Evolutionary conservation across 92 coral and sea anemone genomes (phyloP).

Genomic region (Scolanthus callimorphus): DNA sequence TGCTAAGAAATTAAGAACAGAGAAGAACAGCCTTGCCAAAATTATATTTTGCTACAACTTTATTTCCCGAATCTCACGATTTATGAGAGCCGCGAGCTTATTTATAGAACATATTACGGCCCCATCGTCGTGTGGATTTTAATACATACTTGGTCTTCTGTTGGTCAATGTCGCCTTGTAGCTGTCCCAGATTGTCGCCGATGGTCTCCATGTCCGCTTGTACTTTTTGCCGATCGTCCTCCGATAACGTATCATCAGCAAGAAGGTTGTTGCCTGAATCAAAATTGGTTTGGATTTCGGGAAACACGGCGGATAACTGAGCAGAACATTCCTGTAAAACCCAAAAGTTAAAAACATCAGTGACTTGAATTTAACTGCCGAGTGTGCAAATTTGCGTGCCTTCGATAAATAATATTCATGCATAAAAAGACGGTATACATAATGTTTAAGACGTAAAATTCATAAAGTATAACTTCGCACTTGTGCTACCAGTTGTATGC

Average conservation of each 20-base stretch:
- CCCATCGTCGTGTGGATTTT: neutral
- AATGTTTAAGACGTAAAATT: too few relatives aligned
- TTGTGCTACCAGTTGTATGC: too few relatives aligned
- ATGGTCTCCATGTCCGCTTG: conserved; percentile 22
- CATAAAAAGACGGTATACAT: too few relatives aligned
- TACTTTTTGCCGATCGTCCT: conserved; percentile 11
- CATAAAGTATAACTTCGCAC: too few relatives aligned
- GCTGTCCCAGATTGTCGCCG: conserved; percentile 18
- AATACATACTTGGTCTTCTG: conserved; percentile 1
- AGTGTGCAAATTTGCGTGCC: too few relatives aligned
- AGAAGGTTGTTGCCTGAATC: conserved; percentile 8
- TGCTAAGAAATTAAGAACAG: too few relatives aligned
- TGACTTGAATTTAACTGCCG: neutral
- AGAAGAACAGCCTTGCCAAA: too few relatives aligned
- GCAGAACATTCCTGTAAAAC: conserved; percentile 9
- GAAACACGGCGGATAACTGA: conserved; percentile 8
- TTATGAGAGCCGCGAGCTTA: too few relatives aligned
- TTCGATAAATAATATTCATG: neutral
- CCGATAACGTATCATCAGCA: conserved; percentile 12
- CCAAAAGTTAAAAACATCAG: neutral
- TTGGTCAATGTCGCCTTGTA: conserved; percentile 10
- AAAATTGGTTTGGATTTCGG: conserved; percentile 16
- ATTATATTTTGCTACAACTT: too few relatives aligned
- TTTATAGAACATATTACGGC: too few relatives aligned
- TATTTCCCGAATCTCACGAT: too few relatives aligned